phyloP scores from a whole-genome alignment of 2,113 vertebrate species.

The Tragelaphus strepsiceros region DNA sequence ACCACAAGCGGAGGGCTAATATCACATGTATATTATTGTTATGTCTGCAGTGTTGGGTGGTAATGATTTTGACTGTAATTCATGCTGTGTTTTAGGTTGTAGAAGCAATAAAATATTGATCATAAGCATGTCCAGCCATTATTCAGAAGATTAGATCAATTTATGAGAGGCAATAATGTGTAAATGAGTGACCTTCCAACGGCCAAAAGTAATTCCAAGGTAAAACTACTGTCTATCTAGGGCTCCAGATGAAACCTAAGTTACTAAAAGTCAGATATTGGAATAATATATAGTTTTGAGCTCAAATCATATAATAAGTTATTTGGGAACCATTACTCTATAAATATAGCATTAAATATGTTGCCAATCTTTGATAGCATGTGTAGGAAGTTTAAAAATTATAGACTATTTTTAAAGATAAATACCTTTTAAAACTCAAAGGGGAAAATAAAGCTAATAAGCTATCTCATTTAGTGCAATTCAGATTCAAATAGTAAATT shows the following conservation, averaged over 20 bases:
- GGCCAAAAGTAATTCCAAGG: slow-evolving; percentile 27
- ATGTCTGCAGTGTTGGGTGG: not conserved
- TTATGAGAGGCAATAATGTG: slow-evolving; percentile 72
- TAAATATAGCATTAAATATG: slow-evolving; percentile 40
- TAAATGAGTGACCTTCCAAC: slow-evolving; percentile 65
- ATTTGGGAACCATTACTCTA: not conserved
- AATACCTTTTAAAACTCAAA: not conserved
- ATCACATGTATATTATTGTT: slow-evolving; percentile 68
- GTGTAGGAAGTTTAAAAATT: not conserved
- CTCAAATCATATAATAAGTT: not conserved
- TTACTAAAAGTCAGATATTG: slow-evolving; percentile 41
- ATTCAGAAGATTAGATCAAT: slow-evolving; percentile 74
- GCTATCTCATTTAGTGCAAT: not conserved
- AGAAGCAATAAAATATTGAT: slow-evolving; percentile 77
- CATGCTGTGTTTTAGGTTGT: slow-evolving; percentile 55
- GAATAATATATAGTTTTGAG: slow-evolving; percentile 39
- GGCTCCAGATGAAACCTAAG: not conserved
- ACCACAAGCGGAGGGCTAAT: slow-evolving; percentile 67
- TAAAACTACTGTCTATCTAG: slow-evolving; percentile 4
- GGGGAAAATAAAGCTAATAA: not conserved
- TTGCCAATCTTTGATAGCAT: not conserved
- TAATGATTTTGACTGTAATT: slow-evolving; percentile 71
- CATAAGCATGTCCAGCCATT: slow-evolving; percentile 64
- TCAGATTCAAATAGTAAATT: not conserved
- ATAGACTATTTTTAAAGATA: not conserved